Evolutionary conservation across 2,888 invertebrate species (phyloP), one percentile per base, ranked within the genome.

Genomic region (Alloplasta piceator): DNA sequence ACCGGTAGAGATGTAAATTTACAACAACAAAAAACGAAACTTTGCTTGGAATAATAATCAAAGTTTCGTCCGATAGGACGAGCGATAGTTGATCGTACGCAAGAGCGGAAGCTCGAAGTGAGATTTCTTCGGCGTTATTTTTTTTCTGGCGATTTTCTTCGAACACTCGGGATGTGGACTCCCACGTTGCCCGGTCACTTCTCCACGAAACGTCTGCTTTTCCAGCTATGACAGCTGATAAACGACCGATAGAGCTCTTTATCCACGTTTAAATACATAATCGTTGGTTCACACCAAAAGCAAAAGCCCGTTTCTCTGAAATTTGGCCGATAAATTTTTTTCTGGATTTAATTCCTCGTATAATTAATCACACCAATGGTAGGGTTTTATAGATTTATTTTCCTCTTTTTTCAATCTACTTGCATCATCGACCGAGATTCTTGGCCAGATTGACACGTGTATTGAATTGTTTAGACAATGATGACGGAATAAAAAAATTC

Each of bases 41-140:
- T 26, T 26, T 26, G 26, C 26, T 26, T 3, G 48, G 26, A 52
- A 43, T 10, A 55, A 7, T 16, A 41, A 55, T 26, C 41, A 55
- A 67, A 55, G 16, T 67, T 55, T 43, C 52, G n/a, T 41, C 39
- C 66, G 3, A 41, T 14, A 12, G 39, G 38, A 50, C 14, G 14
- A 38, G 12, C 10, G 14, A 50, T 41, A 12, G 50, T 38, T n/a
- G 56, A 38, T 76, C 70, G 12, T 63, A 48, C 12, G 10, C 26
- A 26, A 63, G 55, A 63, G 41, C 70, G 77, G 70, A 77, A 70
- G 46, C 71, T 46, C 26, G 26, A 14, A 12, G 12, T 9, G 56
- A 46, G 36, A 58, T 26, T 26, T 10, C 14, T 41, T 55, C 12
- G 63, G 26, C 2, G 12, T 14, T 12, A 26, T 39, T 50, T 41